Conservation (phyloP, 1,140 invertebrate species). For the Drosophila bocqueti region DNA sequence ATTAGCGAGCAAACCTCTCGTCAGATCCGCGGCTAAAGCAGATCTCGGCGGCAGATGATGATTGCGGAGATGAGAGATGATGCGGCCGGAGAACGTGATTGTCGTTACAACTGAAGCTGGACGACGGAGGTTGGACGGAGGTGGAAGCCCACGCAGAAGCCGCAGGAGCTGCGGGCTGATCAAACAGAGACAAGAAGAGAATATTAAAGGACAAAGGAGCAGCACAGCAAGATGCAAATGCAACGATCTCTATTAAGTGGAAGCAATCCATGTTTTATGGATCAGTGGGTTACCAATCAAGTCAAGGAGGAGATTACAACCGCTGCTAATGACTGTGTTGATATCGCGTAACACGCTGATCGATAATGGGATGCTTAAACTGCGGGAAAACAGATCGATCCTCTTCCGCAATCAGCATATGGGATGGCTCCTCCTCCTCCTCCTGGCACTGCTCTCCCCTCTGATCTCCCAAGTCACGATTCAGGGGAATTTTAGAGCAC, state of each 20-base stretch:
- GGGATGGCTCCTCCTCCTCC: neutral
- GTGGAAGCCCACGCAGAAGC: conserved; percentile 51
- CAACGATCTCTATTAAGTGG: conserved; percentile 24
- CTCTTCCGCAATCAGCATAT: conserved; percentile 19
- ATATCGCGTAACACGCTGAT: neutral
- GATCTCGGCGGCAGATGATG: conserved; percentile 61
- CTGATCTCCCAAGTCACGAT: conserved; percentile 11
- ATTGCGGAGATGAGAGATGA: conserved; percentile 60
- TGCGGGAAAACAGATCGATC: neutral
- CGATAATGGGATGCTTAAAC: conserved; percentile 3
- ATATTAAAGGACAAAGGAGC: conserved; percentile 39
- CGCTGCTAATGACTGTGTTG: neutral
- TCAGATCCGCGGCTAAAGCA: conserved; percentile 25
- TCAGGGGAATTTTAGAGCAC: conserved; percentile 14
- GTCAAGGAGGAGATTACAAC: neutral
- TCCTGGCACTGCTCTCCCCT: conserved; percentile 13
- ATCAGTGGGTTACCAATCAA: conserved; percentile 43
- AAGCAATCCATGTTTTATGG: conserved; percentile 41
- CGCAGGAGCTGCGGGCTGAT: conserved; percentile 22
- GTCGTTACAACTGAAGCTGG: conserved; percentile 46
- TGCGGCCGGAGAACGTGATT: conserved; percentile 58
- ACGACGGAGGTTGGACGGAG: neutral
- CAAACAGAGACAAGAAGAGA: conserved; percentile 35
- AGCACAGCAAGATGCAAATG: conserved; percentile 8
- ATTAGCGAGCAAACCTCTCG: conserved; percentile 56